phyloP scores from a whole-genome alignment of 2,888 invertebrate genomes.

The Pristionchus entomophagus region DNA sequence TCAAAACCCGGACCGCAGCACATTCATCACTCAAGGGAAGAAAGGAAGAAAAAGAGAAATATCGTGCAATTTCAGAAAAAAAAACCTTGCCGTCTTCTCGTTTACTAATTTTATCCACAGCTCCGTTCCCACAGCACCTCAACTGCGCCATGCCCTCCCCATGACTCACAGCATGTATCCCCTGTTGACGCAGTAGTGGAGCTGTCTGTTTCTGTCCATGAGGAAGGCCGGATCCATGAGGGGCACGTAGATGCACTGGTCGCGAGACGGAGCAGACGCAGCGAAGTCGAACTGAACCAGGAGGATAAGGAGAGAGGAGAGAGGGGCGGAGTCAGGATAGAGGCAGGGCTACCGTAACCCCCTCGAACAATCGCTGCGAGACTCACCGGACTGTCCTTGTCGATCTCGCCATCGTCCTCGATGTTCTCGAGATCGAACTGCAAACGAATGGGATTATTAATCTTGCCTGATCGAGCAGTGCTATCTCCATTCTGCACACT shows the following conservation, averaged over 20 bases:
- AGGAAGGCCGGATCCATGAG: conserved; percentile 60
- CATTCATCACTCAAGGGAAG: too few relatives aligned
- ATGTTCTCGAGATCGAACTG: conserved; percentile 52
- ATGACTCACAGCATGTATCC: conserved; percentile 55
- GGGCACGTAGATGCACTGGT: conserved; percentile 53
- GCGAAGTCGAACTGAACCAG: conserved; percentile 54
- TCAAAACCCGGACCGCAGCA: not conserved
- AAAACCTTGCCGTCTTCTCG: too few relatives aligned
- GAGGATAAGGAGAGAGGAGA: not conserved
- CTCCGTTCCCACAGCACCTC: too few relatives aligned
- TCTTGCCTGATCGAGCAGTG: not conserved
- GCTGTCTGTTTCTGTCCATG: conserved; percentile 60
- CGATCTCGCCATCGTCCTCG: conserved; percentile 60
- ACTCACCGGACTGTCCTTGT: conserved; percentile 58
- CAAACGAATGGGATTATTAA: not conserved
- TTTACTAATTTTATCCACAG: too few relatives aligned
- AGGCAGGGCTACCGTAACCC: not conserved
- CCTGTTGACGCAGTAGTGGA: conserved; percentile 61
- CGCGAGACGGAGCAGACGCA: conserved; percentile 51
- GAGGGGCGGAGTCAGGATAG: not conserved
- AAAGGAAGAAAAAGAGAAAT: too few relatives aligned
- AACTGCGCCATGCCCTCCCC: too few relatives aligned
- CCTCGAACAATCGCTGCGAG: not conserved
- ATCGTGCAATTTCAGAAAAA: too few relatives aligned
- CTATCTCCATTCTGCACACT: not conserved